Evolutionary conservation across 2,888 invertebrate genomes (phyloP), one percentile per base, ranked within the genome.

Genomic region (Blera fallax): DNA sequence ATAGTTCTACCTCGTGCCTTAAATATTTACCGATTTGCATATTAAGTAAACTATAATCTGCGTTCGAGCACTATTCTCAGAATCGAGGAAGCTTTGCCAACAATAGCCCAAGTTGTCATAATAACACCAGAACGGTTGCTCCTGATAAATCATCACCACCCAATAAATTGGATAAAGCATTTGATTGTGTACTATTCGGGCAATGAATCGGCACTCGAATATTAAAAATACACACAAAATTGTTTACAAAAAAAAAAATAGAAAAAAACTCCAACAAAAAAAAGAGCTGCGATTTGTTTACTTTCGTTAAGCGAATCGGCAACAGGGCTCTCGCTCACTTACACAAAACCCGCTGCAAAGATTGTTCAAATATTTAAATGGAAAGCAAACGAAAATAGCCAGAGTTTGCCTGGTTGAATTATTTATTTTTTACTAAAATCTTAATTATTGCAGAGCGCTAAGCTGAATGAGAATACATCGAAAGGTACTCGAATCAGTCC

Each of bases 121-220:
- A 29, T 60, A 50, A 34, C 7, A 32, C 14, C 69, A 60, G 32
- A 62, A 54, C 62, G 37, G 24, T 60, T 56, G 77, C 58, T 60
- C 2, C 77, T 60, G 21, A 72, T 65, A 77, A 72, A 60, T 82
- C 82, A 82, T 77, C 77, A 37, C 77, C 27, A 18, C 5, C 64
- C 18, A 18, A 58, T 70, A 64, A 76, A 76, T 76, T 50, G 11
- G 11, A 77, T 65, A 60, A 82, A 58, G 50, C 70, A 37, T 58
- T 77, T 37, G 72, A 65, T 77, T 82, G 52, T 60, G 11, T 58
- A 56, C 62, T 34, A 65, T 11, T 29, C 32, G 14, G 0, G 5
- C 29, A 27, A 29, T 45, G 8, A 45, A 64, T n/a, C n/a, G n/a
- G 6, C 10, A 21, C 43, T 18, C 62, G 14, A 18, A 14, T 54